Conservation (phyloP, 2,797 vertebrate genomes). For the Psittacula echo region DNA sequence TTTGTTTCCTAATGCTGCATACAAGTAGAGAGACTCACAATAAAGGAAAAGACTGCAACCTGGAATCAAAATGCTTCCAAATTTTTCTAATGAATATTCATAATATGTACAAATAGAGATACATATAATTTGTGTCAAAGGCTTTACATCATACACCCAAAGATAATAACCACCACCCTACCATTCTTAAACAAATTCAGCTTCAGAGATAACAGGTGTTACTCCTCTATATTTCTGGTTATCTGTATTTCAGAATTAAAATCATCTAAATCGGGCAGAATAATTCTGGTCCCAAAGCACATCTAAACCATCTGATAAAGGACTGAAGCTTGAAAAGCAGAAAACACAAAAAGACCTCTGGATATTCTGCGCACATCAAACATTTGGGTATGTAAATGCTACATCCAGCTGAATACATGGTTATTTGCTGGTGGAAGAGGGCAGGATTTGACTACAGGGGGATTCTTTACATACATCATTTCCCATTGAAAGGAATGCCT, state of each 20-base stretch:
- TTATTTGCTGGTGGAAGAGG: background rate
- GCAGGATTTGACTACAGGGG: background rate
- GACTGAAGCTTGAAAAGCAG: background rate
- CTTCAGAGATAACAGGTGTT: background rate
- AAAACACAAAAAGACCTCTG: background rate
- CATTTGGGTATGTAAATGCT: background rate
- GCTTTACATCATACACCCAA: background rate
- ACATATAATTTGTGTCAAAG: background rate
- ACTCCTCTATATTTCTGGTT: background rate
- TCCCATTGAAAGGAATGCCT: background rate
- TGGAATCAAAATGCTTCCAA: background rate
- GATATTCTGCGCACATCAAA: background rate
- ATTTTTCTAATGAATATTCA: background rate
- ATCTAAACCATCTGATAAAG: background rate
- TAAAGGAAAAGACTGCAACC: background rate
- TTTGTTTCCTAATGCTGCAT: conserved; percentile 35
- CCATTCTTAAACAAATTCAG: background rate
- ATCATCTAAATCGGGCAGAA: background rate
- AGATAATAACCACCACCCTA: background rate
- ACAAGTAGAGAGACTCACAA: background rate
- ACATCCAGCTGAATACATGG: background rate
- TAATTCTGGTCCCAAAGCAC: background rate
- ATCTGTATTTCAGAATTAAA: background rate
- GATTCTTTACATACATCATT: background rate
- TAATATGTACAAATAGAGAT: background rate